These are phyloP conservation scores for Ailurus styani DNA, from an alignment of 2,113 vertebrate genomes.

Conservation along the genomic window DNA sequence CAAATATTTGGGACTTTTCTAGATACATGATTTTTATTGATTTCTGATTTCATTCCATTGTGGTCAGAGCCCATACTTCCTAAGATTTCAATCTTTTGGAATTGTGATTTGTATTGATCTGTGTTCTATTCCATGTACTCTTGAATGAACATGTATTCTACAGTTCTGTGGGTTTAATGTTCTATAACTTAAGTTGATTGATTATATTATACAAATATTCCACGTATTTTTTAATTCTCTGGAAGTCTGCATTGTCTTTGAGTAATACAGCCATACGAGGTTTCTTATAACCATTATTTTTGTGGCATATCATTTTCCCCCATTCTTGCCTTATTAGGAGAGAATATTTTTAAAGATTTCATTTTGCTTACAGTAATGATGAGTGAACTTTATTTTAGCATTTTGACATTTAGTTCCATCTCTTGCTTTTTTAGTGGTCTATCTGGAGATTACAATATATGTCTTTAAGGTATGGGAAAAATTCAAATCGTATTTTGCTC, in stretches of 20 bases:
- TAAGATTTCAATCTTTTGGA: neutral
- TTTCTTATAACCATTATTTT: neutral
- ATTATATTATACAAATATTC: neutral
- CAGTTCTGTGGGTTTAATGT: neutral
- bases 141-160: neutral
- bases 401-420: neutral
- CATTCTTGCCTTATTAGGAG: neutral
- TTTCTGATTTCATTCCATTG: neutral
- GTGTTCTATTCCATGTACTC: neutral
- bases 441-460: neutral
- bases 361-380: neutral
- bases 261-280: neutral
- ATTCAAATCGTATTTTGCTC: neutral
- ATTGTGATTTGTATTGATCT: neutral
- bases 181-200: neutral
- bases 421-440: neutral
- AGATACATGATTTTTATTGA: neutral
- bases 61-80: neutral
- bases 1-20: neutral
- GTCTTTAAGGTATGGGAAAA: neutral
- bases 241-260: neutral
- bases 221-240: neutral
- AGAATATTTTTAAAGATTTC: neutral
- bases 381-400: neutral
- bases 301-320: neutral